Evolutionary conservation across 2,888 invertebrate genomes (phyloP), one percentile per base, ranked within the genome.

Genomic region (Melieria omissa): DNA sequence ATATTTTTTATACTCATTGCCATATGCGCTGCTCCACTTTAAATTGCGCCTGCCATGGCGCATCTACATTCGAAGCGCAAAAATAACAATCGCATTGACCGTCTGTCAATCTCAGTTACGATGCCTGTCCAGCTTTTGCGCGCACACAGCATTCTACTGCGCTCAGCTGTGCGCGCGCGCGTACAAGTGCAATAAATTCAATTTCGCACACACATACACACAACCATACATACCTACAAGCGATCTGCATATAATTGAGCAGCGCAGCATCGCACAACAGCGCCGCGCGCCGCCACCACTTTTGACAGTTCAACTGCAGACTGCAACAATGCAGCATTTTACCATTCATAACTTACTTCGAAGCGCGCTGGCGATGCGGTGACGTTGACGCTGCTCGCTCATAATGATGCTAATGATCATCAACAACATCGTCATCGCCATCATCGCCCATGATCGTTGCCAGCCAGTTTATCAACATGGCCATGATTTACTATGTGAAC

Each of bases 401-500:
- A 61, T 42, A 5, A 29, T 8, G 57, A 16, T 29, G 16, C n/a
- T 57, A 5, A 57, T 57, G 29, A 29, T 29, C 29, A 29, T 29
- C 29, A 29, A 29, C 29, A 29, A 29, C 29, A 29, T 3, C 10
- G 3, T 49, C 2, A 49, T 49, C 29, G 62, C 46, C 57, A n/a
- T 44, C n/a, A 16, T 44, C 4, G 46, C 6, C 5, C 41, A 42
- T 42, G 58, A 41, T 47, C 29, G n/a, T 57, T n/a, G 41, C 55
- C 29, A 29, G 29, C 29, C 29, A 3, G 29, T 29, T 29, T 29
- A 29, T 29, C 29, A 29, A 29, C 29, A 29, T 29, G 29, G 29
- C 67, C 67, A 70, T 82, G 83, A 83, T 82, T 83, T 82, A 82
- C 82, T 77, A 83, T 83, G 82, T 82, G 82, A 82, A 82, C 82